A percentile compares a stretch with the other conserved stretches of the same genome.
Conservation (phyloP, 2,797 vertebrate genomes). For the Platyrinchus mystaceus region DNA sequence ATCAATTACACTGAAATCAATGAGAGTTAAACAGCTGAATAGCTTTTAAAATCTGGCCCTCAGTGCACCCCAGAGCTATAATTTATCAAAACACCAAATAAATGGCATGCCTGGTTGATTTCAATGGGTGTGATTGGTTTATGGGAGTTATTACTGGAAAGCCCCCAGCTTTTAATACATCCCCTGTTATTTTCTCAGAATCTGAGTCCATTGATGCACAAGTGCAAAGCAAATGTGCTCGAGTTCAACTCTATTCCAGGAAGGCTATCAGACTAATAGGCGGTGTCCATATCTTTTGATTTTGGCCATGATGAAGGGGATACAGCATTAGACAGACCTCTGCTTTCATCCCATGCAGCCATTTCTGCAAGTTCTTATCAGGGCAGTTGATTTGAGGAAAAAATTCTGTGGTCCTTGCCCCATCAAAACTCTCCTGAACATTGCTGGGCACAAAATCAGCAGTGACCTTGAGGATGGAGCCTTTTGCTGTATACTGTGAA, state of each 20-base stretch:
- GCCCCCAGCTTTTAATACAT: not conserved
- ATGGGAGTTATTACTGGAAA: conserved; percentile 19
- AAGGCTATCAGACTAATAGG: not conserved
- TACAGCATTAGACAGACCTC: not conserved
- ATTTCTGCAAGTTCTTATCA: not conserved
- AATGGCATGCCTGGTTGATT: conserved; percentile 29
- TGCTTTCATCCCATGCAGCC: not conserved
- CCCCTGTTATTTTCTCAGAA: not conserved
- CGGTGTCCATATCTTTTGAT: not conserved
- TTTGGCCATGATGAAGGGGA: not conserved
- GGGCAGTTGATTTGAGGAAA: not conserved
- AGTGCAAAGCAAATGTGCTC: not conserved
- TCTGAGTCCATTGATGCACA: not conserved
- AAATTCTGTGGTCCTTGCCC: not conserved
- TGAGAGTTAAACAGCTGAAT: conserved; percentile 50
- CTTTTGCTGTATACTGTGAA: not conserved
- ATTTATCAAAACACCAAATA: conserved; percentile 59
- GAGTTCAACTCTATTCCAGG: not conserved
- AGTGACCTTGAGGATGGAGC: not conserved
- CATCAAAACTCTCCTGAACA: not conserved
- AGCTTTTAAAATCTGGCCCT: conserved; percentile 46
- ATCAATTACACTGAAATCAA: conserved; percentile 58
- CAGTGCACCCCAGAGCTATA: not conserved
- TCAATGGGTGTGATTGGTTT: conserved; percentile 14
- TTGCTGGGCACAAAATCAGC: not conserved